These are phyloP conservation scores for Euspilapteryx auroguttella DNA, from an alignment of 2,888 invertebrate genomes.

Conservation along the genomic window DNA sequence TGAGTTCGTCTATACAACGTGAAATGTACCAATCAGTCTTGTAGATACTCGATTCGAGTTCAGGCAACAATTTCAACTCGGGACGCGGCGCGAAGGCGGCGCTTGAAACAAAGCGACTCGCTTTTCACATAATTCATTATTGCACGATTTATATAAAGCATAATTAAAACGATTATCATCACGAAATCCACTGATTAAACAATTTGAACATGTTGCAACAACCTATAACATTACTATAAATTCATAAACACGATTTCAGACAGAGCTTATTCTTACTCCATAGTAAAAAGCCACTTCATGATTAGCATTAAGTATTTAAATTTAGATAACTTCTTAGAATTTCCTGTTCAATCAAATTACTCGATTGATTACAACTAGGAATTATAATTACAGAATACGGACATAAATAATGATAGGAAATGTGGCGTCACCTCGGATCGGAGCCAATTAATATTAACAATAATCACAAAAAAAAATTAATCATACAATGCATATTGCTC, in stretches of 20 bases:
- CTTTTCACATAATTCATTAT: constrained; percentile 51
- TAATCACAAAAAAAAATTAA: constrained; percentile 4
- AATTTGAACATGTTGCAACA: constrained; percentile 15
- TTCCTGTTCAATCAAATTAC: constrained; percentile 16
- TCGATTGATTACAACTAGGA: constrained; percentile 33
- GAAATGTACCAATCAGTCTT: constrained; percentile 53
- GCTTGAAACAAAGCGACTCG: too few species aligned
- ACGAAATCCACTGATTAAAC: too few species aligned
- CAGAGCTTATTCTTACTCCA: too few species aligned
- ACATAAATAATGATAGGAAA: constrained; percentile 48
- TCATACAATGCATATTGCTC: constrained; percentile 11
- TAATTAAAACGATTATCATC: neutral
- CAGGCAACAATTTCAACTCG: constrained; percentile 25
- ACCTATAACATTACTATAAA: too few species aligned
- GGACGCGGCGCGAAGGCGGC: constrained; percentile 26
- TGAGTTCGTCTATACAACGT: constrained; percentile 27
- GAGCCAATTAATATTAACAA: constrained; percentile 37
- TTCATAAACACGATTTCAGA: too few species aligned
- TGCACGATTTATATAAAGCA: constrained; percentile 38
- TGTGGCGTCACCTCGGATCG: constrained; percentile 47
- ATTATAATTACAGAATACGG: constrained; percentile 19
- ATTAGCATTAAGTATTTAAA: too few species aligned
- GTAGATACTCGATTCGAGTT: constrained; percentile 26
- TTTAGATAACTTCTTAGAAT: constrained; percentile 5
- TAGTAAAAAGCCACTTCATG: too few species aligned